These are phyloP conservation scores for Clamator glandarius DNA, from an alignment of 2,797 vertebrate genomes.

Conservation along the genomic window DNA sequence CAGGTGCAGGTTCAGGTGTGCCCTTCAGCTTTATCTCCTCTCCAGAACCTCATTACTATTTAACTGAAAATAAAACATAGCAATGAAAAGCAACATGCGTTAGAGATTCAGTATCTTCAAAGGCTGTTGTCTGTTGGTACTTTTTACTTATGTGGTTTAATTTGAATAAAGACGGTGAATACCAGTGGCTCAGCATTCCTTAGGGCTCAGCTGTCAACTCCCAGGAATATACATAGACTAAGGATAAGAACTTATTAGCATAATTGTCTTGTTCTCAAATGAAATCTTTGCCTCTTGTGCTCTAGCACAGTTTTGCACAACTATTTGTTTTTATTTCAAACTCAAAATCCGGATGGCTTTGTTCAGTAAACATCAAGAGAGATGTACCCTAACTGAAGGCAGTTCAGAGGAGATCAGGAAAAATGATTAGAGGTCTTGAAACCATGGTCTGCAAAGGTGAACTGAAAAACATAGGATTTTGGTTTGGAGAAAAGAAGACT, in stretches of 20 bases:
- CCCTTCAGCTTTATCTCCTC: not conserved
- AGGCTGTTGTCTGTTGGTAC: constrained; percentile 1
- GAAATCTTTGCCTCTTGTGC: not conserved
- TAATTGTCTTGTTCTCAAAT: constrained; percentile 14
- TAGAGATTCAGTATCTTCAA: constrained; percentile 48
- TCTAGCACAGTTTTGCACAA: not conserved
- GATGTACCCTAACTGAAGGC: not conserved
- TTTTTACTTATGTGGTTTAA: constrained; percentile 45
- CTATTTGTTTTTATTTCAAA: not conserved
- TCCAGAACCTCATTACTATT: not conserved
- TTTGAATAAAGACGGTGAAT: constrained; percentile 24
- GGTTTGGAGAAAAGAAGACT: not conserved
- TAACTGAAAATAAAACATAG: not conserved
- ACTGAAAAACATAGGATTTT: not conserved
- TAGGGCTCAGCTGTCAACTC: constrained; percentile 10
- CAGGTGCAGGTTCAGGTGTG: not conserved
- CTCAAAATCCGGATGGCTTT: not conserved
- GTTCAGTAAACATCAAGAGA: not conserved
- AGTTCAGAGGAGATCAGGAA: not conserved
- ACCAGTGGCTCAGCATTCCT: constrained; percentile 15
- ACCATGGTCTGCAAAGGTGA: not conserved
- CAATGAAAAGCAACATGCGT: not conserved
- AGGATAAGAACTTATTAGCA: constrained; percentile 26
- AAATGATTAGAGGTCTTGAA: not conserved
- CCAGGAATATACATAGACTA: not conserved